Evolutionary conservation across 2,888 invertebrate genomes (phyloP).

Genomic region (Itoplectis maculator): DNA sequence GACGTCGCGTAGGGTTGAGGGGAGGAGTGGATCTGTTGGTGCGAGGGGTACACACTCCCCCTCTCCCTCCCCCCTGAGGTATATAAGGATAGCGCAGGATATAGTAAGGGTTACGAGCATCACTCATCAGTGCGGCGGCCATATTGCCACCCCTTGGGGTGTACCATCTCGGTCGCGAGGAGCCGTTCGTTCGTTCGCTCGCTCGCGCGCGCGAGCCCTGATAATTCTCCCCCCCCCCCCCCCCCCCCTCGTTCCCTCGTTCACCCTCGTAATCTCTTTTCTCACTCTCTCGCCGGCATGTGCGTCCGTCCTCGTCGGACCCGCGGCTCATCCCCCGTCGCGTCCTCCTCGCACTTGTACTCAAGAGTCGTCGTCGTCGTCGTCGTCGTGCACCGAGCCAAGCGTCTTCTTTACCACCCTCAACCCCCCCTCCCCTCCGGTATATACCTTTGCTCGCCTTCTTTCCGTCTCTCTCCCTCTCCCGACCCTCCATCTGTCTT

Average conservation of each 20-base stretch:
- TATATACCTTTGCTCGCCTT: slow-evolving; percentile 35
- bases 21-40: too few relatives aligned
- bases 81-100: slow-evolving; percentile 43
- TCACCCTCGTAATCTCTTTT: slow-evolving; percentile 78
- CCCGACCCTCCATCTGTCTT: slow-evolving; percentile 66
- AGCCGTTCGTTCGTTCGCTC: slow-evolving; percentile 39
- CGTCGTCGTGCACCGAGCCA: slow-evolving; percentile 54
- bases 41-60: slow-evolving; percentile 14
- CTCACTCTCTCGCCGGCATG: slow-evolving; percentile 73
- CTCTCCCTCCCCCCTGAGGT: not conserved
- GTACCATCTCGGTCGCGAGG: slow-evolving; percentile 55
- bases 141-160: slow-evolving; percentile 80
- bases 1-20: slow-evolving; percentile 5
- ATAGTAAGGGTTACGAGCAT: slow-evolving; percentile 83
- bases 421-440: too few relatives aligned
- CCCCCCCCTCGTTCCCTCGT: slow-evolving; percentile 56
- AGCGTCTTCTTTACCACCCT: slow-evolving; percentile 58
- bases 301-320: slow-evolving; percentile 59
- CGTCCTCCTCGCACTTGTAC: slow-evolving; percentile 58
- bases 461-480: slow-evolving; percentile 55
- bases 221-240: slow-evolving; percentile 80
- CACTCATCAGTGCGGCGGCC: slow-evolving; percentile 84
- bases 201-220: slow-evolving; percentile 78
- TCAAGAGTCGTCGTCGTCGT: slow-evolving; percentile 30
- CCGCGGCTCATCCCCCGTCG: slow-evolving; percentile 54